A percentile compares a stretch with the other conserved stretches of the same genome.
Evolutionary conservation across 30 jellyfish, hydroid and myxozoan species (phyloP).

Genomic region (Cassiopea xamachana): DNA sequence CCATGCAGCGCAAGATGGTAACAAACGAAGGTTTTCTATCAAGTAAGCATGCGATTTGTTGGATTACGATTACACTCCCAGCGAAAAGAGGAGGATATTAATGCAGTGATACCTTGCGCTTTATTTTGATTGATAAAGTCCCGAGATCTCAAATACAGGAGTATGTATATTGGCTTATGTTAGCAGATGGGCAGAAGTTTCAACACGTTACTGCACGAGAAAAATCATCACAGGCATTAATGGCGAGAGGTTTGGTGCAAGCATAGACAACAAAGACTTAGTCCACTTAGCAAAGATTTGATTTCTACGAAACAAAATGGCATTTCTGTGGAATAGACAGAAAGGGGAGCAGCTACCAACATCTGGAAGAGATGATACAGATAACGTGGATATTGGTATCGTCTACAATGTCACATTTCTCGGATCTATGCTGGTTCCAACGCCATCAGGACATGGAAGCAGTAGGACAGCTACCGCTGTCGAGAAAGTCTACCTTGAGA

Average conservation of each 20-base stretch:
- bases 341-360: slow-evolving; percentile 60
- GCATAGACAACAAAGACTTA: not conserved
- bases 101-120: not conserved
- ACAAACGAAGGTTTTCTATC: too few species aligned
- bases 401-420: slow-evolving; percentile 58
- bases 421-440: slow-evolving; percentile 83
- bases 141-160: not conserved
- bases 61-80: too few species aligned
- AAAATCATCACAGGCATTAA: not conserved
- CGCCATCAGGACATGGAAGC: slow-evolving; percentile 87
- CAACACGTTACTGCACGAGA: not conserved
- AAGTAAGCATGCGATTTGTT: too few species aligned
- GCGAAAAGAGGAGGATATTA: too few species aligned
- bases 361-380: slow-evolving; percentile 64
- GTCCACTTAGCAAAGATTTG: not conserved
- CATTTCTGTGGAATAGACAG: slow-evolving; percentile 63
- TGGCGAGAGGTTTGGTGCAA: not conserved
- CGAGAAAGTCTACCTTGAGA: slow-evolving; percentile 70
- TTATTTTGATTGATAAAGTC: not conserved
- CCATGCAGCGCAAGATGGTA: too few species aligned
- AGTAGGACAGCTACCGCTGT: slow-evolving; percentile 71
- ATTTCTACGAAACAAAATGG: slow-evolving; percentile 6
- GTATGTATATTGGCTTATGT: not conserved
- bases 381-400: slow-evolving; percentile 60
- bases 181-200: not conserved